Evolutionary conservation across 2,797 vertebrate species (phyloP).

Genomic region (Oryzias dopingdopingensis): DNA sequence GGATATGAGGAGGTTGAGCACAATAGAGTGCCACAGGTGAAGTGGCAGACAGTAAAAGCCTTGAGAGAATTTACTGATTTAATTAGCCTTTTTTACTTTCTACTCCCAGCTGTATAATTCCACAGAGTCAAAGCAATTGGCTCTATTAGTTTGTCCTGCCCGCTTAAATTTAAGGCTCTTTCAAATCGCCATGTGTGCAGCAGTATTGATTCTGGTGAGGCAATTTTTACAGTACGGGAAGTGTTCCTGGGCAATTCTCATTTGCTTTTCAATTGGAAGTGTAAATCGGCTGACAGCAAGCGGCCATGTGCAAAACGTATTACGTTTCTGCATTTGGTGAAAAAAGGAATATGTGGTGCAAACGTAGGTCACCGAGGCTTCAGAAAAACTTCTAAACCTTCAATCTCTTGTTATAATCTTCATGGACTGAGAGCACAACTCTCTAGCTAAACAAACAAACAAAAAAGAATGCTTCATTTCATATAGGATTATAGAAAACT

Average conservation of each 20-base stretch:
- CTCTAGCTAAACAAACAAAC: too few species aligned
- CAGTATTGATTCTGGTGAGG: slow-evolving; percentile 59
- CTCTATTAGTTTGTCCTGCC: slow-evolving; percentile 66
- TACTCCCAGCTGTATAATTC: slow-evolving; percentile 61
- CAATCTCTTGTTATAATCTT: slow-evolving; percentile 1
- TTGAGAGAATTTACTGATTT: slow-evolving; percentile 70
- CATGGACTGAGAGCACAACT: too few species aligned
- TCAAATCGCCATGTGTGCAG: slow-evolving; percentile 55
- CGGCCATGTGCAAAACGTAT: slow-evolving; percentile 13
- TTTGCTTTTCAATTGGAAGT: slow-evolving; percentile 36
- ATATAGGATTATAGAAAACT: too few species aligned
- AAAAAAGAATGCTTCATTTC: too few species aligned
- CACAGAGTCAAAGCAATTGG: slow-evolving; percentile 68
- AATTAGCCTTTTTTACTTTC: slow-evolving; percentile 65
- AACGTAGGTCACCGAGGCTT: slow-evolving; percentile 3
- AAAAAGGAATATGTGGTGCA: neutral
- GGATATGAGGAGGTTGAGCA: slow-evolving; percentile 23
- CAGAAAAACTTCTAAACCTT: neutral
- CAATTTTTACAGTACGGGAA: slow-evolving; percentile 49
- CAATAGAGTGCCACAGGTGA: slow-evolving; percentile 10
- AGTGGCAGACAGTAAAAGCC: slow-evolving; percentile 37
- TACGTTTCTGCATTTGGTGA: slow-evolving; percentile 7
- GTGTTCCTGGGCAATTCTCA: slow-evolving; percentile 36
- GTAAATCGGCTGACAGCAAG: slow-evolving; percentile 26
- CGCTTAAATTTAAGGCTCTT: slow-evolving; percentile 64